phyloP scores from a whole-genome alignment of 2,113 vertebrate genomes.

The Poeciliopsis retropinna region DNA sequence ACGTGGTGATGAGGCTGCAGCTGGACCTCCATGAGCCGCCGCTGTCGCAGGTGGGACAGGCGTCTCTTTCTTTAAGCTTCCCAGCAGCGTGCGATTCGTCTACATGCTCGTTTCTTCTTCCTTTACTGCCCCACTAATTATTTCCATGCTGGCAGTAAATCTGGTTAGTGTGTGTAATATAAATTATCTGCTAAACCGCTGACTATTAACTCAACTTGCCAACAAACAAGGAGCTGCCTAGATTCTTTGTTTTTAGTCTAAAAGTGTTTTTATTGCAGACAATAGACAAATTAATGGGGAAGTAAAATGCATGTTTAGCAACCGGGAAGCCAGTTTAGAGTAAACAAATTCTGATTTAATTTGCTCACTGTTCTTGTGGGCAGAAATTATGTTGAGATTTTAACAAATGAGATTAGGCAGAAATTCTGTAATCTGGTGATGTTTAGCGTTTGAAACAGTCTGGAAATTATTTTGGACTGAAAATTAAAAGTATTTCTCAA shows the following conservation, averaged over 20 bases:
- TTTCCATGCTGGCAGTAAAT: not conserved
- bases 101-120: not conserved
- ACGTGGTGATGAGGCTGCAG: constrained; percentile 96
- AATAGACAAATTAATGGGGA: not conserved
- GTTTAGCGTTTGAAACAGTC: not conserved
- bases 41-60: constrained; percentile 88
- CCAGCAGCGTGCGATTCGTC: too few relatives aligned
- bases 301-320: not conserved
- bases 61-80: not conserved
- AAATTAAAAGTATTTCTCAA: not conserved
- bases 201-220: not conserved
- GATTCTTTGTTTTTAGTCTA: not conserved
- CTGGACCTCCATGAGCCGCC: constrained; percentile 97
- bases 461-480: not conserved
- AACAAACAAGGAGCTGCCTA: not conserved
- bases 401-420: not conserved
- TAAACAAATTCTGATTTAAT: too few relatives aligned
- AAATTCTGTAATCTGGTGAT: not conserved
- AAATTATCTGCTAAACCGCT: not conserved
- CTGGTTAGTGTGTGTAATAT: not conserved
- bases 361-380: too few relatives aligned
- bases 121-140: not conserved
- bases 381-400: not conserved
- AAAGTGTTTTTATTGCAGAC: too few relatives aligned
- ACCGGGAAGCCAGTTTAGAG: not conserved